Evolutionary conservation across 2,888 invertebrate species (phyloP).

Genomic region (Thymelicus lineola): DNA sequence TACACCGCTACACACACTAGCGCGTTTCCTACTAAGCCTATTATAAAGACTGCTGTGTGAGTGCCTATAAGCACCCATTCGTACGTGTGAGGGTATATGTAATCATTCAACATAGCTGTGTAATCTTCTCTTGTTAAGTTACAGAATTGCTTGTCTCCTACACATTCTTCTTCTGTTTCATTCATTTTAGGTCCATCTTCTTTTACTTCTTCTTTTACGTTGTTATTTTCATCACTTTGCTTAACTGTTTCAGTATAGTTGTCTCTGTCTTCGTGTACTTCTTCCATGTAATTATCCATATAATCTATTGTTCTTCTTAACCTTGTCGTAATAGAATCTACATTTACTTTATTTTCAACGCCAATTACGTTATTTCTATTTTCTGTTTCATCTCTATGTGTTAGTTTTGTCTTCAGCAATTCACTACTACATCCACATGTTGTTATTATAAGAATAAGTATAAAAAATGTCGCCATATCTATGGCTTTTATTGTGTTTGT

Average conservation of each 20-base stretch:
- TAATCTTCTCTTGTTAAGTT: conserved; percentile 85
- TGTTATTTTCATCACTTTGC: background rate
- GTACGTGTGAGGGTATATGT: conserved; percentile 88
- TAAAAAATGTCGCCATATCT: conserved; percentile 5
- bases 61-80: conserved; percentile 92
- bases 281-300: conserved; percentile 5
- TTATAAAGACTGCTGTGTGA: conserved; percentile 90
- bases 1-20: conserved; percentile 95
- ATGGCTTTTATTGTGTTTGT: background rate
- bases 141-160: conserved; percentile 74
- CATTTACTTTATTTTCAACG: background rate
- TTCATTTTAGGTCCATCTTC: background rate
- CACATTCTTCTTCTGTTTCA: conserved; percentile 56
- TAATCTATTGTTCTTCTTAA: conserved; percentile 32
- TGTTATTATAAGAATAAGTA: conserved; percentile 9
- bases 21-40: conserved; percentile 94
- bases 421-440: conserved; percentile 9
- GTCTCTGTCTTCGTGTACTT: background rate
- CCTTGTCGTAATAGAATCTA: background rate
- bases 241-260: background rate
- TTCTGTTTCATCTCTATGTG: background rate
- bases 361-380: background rate
- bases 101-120: conserved; percentile 84
- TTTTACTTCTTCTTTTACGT: background rate
- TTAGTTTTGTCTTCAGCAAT: background rate